A percentile compares a stretch with the other conserved stretches of the same genome.
Conservation (phyloP, 2,113 vertebrate species). For the Oncorhynchus kisutch region DNA sequence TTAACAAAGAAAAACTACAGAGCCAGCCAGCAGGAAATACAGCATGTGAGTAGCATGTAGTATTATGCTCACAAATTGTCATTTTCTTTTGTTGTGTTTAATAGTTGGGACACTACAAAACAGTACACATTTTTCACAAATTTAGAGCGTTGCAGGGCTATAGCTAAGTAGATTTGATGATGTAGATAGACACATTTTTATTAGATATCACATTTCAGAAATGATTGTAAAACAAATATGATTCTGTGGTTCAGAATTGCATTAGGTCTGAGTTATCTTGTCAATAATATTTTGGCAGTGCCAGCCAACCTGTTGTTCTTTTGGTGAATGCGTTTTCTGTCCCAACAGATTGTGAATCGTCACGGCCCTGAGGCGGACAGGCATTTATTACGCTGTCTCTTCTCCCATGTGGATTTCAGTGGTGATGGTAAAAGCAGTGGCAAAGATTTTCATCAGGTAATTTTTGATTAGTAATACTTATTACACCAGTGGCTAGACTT, state of each 20-base stretch:
- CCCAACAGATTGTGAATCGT: slow-evolving; percentile 94
- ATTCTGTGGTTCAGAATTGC: neutral
- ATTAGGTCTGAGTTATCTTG: neutral
- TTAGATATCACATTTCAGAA: too few relatives aligned
- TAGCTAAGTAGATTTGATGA: neutral
- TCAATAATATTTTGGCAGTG: neutral
- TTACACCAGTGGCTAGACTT: neutral
- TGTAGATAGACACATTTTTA: neutral
- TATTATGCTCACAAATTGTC: neutral
- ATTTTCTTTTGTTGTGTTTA: too few relatives aligned
- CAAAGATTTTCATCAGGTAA: slow-evolving; percentile 99
- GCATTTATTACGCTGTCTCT: slow-evolving; percentile 99
- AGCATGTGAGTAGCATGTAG: slow-evolving; percentile 86
- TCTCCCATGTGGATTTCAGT: slow-evolving; percentile 99
- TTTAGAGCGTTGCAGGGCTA: neutral
- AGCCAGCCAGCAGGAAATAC: slow-evolving; percentile 99
- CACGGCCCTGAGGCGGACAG: slow-evolving; percentile 99
- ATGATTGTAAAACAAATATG: too few relatives aligned
- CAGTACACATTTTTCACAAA: neutral
- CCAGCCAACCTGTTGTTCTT: neutral
- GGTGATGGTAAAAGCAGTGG: slow-evolving; percentile 99
- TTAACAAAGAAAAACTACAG: slow-evolving; percentile 99
- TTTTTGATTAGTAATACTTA: slow-evolving; percentile 14
- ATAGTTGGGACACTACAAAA: neutral
- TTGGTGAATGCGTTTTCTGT: neutral